These are phyloP conservation scores for Eonycteris spelaea DNA, from an alignment of 2,113 vertebrate species.

Conservation along the genomic window DNA sequence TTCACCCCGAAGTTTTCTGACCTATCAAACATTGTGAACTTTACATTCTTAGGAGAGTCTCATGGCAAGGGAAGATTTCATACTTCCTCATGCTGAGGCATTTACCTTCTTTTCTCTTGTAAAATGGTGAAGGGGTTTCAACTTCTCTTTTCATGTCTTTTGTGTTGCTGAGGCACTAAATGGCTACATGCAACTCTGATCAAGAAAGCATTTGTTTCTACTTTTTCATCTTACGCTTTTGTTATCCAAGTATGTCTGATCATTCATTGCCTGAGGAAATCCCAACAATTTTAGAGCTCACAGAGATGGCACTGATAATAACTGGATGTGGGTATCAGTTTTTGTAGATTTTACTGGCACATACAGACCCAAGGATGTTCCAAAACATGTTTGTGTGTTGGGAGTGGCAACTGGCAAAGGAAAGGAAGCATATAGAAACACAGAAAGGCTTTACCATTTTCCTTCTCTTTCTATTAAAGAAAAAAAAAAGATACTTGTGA, in stretches of 20 bases:
- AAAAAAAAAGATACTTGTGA: not conserved
- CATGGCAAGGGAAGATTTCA: not conserved
- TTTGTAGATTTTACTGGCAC: not conserved
- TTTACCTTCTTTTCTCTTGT: not conserved
- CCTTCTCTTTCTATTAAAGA: not conserved
- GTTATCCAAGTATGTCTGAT: not conserved
- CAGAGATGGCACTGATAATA: not conserved
- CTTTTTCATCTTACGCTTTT: not conserved
- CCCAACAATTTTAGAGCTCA: not conserved
- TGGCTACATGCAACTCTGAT: not conserved
- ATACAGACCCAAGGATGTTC: not conserved
- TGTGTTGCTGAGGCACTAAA: not conserved
- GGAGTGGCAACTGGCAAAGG: not conserved
- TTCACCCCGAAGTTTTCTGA: not conserved
- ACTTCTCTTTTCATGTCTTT: not conserved
- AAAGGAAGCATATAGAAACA: not conserved
- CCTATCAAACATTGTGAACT: not conserved
- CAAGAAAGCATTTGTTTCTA: not conserved
- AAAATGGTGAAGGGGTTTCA: not conserved
- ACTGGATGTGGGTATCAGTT: not conserved
- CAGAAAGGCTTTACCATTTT: not conserved
- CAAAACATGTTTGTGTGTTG: not conserved
- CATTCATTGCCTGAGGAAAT: not conserved
- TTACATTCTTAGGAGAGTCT: not conserved
- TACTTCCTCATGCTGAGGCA: not conserved